Conservation (phyloP, 2,797 vertebrate species). For the Coccyzus lansbergi region DNA sequence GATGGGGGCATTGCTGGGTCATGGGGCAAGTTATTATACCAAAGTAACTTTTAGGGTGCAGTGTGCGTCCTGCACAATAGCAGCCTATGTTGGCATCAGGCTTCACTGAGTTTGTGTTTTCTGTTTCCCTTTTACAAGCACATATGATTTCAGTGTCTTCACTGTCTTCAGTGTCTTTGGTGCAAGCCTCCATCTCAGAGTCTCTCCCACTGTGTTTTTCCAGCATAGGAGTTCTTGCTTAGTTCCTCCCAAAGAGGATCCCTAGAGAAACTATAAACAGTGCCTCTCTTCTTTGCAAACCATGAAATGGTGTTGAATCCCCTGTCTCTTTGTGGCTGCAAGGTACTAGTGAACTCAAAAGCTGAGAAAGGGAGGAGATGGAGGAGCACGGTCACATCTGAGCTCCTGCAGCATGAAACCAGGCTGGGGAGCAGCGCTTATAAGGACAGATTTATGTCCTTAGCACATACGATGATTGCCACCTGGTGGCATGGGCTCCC, state of each 20-base stretch:
- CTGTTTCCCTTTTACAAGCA: background rate
- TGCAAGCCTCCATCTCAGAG: fast-evolving
- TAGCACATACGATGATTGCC: background rate
- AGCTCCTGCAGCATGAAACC: background rate
- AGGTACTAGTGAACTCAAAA: background rate
- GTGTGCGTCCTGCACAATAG: background rate
- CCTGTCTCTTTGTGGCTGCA: background rate
- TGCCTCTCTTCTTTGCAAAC: background rate
- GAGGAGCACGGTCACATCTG: background rate
- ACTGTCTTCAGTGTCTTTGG: background rate
- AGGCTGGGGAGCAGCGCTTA: background rate
- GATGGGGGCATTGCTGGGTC: background rate
- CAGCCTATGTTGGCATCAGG: background rate
- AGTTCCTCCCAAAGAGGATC: background rate
- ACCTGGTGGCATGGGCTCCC: slow-evolving; percentile 8
- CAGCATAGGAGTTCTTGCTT: background rate
- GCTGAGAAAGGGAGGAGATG: background rate
- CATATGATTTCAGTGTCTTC: background rate
- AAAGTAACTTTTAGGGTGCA: background rate
- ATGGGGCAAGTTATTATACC: background rate
- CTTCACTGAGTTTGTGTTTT: background rate
- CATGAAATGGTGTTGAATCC: background rate
- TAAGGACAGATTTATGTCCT: fast-evolving
- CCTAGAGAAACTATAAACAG: background rate
- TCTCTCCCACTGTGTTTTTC: background rate